phyloP scores from a whole-genome alignment of 2,113 vertebrate species.

The Aldabrachelys gigantea region DNA sequence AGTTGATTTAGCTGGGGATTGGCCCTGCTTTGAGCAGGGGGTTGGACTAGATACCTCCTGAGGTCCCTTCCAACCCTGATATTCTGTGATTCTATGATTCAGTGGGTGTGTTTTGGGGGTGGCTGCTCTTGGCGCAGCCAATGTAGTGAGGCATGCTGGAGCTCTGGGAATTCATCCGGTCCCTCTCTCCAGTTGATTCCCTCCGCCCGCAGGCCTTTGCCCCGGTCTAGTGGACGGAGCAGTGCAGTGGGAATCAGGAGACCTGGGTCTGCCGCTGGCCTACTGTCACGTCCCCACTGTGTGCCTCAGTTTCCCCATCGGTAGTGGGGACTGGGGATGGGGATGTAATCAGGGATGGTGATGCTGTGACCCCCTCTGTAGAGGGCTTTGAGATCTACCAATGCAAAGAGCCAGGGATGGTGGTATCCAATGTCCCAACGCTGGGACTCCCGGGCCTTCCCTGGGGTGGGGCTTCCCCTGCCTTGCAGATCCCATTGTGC shows the following conservation, averaged over 20 bases:
- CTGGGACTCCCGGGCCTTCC: not conserved
- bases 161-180: not conserved
- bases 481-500: not conserved
- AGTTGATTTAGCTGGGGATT: no score
- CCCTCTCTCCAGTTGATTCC: not conserved
- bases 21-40: no score
- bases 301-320: not conserved
- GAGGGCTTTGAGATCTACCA: not conserved
- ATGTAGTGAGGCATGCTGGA: not conserved
- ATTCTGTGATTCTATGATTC: no score
- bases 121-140: not conserved
- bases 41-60: no score
- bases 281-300: fast-evolving
- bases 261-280: not conserved
- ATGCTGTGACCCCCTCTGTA: not conserved
- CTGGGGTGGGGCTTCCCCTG: not conserved
- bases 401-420: not conserved
- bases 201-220: not conserved
- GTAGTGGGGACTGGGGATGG: not conserved
- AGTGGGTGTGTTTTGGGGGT: not conserved
- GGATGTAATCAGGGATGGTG: not conserved
- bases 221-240: not conserved
- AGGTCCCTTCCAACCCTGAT: no score
- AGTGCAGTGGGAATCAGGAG: not conserved
- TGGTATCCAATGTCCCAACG: not conserved